These are phyloP conservation scores for Hyles euphorbiae DNA, from an alignment of 1,140 invertebrate genomes.

Conservation along the genomic window DNA sequence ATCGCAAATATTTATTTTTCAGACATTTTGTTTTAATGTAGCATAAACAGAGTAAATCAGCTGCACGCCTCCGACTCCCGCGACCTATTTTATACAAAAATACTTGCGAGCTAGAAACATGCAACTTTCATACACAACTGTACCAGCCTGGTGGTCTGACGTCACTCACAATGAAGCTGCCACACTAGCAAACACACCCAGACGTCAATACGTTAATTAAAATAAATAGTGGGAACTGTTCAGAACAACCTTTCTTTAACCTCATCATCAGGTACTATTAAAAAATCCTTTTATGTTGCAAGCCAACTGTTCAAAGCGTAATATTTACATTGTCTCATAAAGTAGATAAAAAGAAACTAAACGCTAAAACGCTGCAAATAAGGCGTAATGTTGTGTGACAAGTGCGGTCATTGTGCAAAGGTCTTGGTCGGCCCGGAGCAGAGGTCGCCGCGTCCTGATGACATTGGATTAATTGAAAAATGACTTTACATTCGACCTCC, in stretches of 20 bases:
- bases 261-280: constrained; percentile 6
- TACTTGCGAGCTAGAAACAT: constrained; percentile 6
- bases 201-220: too few species aligned
- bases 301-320: constrained; percentile 38
- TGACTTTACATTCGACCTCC: constrained; percentile 54
- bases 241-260: constrained; percentile 2
- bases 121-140: neutral
- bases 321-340: constrained; percentile 22
- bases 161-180: too few species aligned
- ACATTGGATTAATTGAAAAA: constrained; percentile 70
- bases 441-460: constrained; percentile 53
- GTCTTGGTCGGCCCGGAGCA: constrained; percentile 35
- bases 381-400: constrained; percentile 21
- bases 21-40: constrained; percentile 8
- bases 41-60: constrained; percentile 33
- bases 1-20: constrained; percentile 6
- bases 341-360: constrained; percentile 13
- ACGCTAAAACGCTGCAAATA: constrained; percentile 19
- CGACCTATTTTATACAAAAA: constrained; percentile 22
- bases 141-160: too few species aligned
- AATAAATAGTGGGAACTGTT: too few species aligned
- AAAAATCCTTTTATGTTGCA: constrained; percentile 7
- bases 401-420: constrained; percentile 5
- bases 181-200: too few species aligned
- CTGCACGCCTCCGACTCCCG: constrained; percentile 31